Conservation (phyloP, 2,888 invertebrate species). For the Tanytarsus gracilentus region DNA sequence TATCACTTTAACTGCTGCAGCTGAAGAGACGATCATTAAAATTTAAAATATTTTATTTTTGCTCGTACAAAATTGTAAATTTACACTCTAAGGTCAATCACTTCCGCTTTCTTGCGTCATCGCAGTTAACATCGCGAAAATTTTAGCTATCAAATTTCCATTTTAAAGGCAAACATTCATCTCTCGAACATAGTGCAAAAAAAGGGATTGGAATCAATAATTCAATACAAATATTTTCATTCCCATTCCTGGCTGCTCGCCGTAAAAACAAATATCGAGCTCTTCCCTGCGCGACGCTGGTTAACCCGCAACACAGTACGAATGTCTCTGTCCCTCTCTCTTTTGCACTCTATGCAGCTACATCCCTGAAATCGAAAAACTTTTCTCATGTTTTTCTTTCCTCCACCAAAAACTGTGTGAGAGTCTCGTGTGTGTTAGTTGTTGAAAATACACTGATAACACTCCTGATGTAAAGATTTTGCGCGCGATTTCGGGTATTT, state of each 20-base stretch:
- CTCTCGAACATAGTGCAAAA: too few relatives aligned
- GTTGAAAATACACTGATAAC: constrained; percentile 26
- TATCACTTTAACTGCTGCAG: background rate
- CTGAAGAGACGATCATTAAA: too few relatives aligned
- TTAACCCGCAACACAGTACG: background rate
- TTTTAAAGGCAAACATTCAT: constrained; percentile 3
- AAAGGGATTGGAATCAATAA: constrained; percentile 8
- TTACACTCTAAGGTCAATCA: background rate
- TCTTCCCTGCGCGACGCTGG: background rate
- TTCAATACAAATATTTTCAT: constrained; percentile 12
- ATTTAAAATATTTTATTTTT: too few relatives aligned
- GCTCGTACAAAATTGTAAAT: background rate
- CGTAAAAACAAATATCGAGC: background rate
- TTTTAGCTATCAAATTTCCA: background rate
- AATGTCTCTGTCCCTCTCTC: background rate
- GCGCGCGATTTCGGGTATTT: constrained; percentile 18
- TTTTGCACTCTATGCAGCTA: background rate
- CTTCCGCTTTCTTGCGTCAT: background rate
- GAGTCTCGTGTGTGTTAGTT: constrained; percentile 9
- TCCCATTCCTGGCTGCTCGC: background rate
- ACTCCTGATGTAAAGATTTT: constrained; percentile 18
- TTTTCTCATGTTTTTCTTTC: background rate
- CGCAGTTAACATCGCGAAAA: background rate
- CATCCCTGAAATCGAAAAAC: constrained; percentile 19
- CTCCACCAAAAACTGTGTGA: background rate